phyloP scores from a whole-genome alignment of 1,140 invertebrate genomes.

The Eupristina koningsbergeri region DNA sequence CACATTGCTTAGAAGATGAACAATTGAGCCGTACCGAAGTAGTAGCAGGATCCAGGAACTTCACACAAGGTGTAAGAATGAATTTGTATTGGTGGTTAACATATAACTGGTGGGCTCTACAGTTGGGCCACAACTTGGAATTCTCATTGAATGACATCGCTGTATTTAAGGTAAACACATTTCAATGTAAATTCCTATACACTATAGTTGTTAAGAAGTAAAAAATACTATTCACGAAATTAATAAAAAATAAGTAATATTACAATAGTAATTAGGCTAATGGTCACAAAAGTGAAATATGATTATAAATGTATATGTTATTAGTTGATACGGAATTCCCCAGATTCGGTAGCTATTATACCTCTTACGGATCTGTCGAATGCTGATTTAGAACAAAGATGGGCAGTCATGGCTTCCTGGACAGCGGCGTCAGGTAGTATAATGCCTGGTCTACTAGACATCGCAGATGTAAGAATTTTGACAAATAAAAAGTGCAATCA shows the following conservation, averaged over 20 bases:
- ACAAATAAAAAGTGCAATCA: not conserved
- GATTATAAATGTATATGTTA: too few species aligned
- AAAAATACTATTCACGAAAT: too few species aligned
- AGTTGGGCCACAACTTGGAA: not conserved
- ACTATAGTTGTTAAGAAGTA: not conserved
- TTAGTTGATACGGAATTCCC: too few species aligned
- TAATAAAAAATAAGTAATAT: too few species aligned
- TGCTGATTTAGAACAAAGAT: not conserved
- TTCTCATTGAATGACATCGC: not conserved
- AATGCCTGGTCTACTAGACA: not conserved
- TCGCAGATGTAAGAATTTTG: not conserved
- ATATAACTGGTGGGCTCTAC: not conserved
- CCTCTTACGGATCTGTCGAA: not conserved
- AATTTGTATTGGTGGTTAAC: not conserved
- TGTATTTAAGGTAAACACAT: not conserved
- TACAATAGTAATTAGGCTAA: too few species aligned
- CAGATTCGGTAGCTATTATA: too few species aligned
- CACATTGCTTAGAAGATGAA: slow-evolving; percentile 15
- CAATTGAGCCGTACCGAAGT: not conserved
- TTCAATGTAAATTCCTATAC: too few species aligned
- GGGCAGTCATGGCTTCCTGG: too few species aligned
- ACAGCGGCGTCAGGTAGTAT: too few species aligned
- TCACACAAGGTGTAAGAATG: not conserved
- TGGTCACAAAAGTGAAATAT: too few species aligned
- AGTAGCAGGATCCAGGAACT: not conserved